Evolutionary conservation across 2,113 vertebrate species (phyloP).

Genomic region (Taxidea taxus): DNA sequence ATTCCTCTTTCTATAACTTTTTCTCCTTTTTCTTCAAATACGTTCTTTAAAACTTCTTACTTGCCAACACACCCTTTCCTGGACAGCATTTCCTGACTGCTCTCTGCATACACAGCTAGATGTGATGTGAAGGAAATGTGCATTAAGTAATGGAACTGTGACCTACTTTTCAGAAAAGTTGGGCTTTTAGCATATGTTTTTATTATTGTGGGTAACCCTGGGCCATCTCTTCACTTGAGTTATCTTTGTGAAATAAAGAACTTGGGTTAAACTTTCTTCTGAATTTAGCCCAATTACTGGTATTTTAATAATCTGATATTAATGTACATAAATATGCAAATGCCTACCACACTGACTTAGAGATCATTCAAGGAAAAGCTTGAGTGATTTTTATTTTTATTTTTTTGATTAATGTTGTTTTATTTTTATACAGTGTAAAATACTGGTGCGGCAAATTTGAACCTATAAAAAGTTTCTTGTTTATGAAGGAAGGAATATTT

Average conservation of each 20-base stretch:
- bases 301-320: neutral
- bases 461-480: neutral
- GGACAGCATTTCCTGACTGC: neutral
- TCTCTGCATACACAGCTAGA: fast-evolving
- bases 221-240: neutral
- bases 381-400: neutral
- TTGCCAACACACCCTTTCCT: neutral
- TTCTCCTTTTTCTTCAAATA: neutral
- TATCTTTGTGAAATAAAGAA: neutral
- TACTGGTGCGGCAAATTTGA: neutral
- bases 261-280: neutral
- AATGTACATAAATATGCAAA: neutral
- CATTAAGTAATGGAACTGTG: fast-evolving
- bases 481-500: neutral
- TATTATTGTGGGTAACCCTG: neutral
- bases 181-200: neutral
- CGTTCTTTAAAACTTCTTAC: neutral
- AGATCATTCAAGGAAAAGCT: neutral
- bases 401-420: neutral
- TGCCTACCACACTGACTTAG: neutral
- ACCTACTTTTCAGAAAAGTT: neutral
- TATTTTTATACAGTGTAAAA: neutral
- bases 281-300: neutral
- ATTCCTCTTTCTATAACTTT: neutral
- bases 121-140: neutral